Percentiles rank a stretch among this genome's conserved stretches.
These are phyloP conservation scores for Portevinia maculata DNA, from an alignment of 2,888 invertebrate species.

Conservation along the genomic window DNA sequence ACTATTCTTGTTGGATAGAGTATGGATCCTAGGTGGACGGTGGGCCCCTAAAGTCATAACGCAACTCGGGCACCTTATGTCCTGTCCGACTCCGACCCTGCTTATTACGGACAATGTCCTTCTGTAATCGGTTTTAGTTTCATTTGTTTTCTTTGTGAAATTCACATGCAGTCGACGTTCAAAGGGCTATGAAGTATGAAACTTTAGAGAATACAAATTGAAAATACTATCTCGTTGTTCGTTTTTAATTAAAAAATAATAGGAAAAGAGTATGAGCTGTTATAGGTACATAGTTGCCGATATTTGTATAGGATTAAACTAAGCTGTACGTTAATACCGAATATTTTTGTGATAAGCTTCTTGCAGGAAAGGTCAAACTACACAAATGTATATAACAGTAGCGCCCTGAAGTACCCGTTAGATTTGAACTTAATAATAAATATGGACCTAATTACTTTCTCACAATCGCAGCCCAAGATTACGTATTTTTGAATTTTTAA, in stretches of 20 bases:
- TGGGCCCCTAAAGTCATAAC: too few species aligned
- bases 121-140: background rate
- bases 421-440: too few species aligned
- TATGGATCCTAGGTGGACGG: too few species aligned
- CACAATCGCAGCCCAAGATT: too few species aligned
- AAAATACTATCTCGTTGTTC: slow-evolving; percentile 1
- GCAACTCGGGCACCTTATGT: too few species aligned
- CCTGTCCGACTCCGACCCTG: slow-evolving; percentile 1
- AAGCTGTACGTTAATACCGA: background rate
- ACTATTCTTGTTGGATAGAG: too few species aligned
- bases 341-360: background rate
- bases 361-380: background rate
- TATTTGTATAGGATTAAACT: background rate
- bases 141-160: background rate
- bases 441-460: too few species aligned
- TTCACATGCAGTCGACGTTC: background rate
- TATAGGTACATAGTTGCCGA: background rate
- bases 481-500: too few species aligned
- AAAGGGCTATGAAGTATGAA: background rate
- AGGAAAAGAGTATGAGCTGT: background rate
- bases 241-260: slow-evolving; percentile 7
- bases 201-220: slow-evolving; percentile 4
- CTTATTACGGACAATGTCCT: background rate
- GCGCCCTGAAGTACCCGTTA: too few species aligned
- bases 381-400: too few species aligned